A percentile compares a stretch with the other conserved stretches of the same genome.
Conservation (phyloP, 2,888 invertebrate genomes). For the Drepana falcataria region DNA sequence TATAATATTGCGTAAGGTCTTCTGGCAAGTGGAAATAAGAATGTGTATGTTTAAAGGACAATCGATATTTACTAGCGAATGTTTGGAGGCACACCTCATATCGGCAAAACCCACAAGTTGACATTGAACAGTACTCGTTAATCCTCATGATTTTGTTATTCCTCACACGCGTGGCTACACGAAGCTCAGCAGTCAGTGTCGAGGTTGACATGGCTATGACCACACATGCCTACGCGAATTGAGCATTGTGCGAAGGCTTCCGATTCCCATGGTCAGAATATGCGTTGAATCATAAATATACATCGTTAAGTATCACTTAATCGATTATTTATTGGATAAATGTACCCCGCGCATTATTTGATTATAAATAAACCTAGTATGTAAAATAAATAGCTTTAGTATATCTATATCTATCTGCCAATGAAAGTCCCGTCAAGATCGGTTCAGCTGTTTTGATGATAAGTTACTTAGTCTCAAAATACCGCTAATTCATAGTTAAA, state of each 20-base stretch:
- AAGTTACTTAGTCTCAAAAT: too few species aligned
- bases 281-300: conserved; percentile 5
- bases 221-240: conserved; percentile 25
- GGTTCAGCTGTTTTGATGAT: too few species aligned
- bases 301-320: not conserved
- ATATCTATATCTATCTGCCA: too few species aligned
- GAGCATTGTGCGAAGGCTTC: conserved; percentile 22
- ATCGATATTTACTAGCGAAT: too few species aligned
- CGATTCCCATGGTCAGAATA: conserved; percentile 2
- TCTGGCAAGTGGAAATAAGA: too few species aligned
- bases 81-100: not conserved
- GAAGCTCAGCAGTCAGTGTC: conserved; percentile 17
- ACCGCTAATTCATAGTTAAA: too few species aligned
- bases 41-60: too few species aligned
- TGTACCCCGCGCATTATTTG: too few species aligned
- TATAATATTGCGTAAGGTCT: too few species aligned
- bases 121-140: conserved; percentile 29
- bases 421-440: too few species aligned
- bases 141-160: conserved; percentile 30
- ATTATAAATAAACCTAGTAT: too few species aligned
- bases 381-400: too few species aligned
- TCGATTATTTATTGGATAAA: not conserved
- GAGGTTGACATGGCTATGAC: conserved; percentile 22
- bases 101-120: conserved; percentile 15
- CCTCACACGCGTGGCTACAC: conserved; percentile 25